Evolutionary conservation across 92 coral and sea anemone genomes (phyloP).

Genomic region (Bergia sp.): DNA sequence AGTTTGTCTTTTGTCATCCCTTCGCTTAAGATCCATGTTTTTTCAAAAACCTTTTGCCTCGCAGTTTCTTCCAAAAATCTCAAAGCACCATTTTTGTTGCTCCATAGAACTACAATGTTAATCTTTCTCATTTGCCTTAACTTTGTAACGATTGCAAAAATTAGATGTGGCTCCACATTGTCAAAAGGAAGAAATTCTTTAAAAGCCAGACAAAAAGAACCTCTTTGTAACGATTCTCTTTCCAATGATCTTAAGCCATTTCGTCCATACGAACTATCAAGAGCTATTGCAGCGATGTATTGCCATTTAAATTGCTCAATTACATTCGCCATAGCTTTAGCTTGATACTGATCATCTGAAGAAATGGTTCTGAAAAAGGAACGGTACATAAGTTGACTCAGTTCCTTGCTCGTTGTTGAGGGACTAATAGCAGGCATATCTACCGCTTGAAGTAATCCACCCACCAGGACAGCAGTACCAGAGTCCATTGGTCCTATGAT

Average conservation of each 20-base stretch:
- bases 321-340: conserved; percentile 78
- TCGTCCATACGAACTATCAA: conserved; percentile 77
- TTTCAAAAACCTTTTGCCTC: conserved; percentile 51
- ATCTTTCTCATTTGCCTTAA: conserved; percentile 52
- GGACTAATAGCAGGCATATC: conserved; percentile 76
- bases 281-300: conserved; percentile 77
- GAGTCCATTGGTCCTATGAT: conserved; percentile 73
- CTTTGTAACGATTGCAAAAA: conserved; percentile 61
- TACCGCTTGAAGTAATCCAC: conserved; percentile 68
- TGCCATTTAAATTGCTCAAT: conserved; percentile 77
- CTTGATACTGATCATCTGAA: conserved; percentile 65
- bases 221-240: conserved; percentile 58
- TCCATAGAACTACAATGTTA: conserved; percentile 67
- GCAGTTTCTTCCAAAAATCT: conserved; percentile 55
- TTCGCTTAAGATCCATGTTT: conserved; percentile 77
- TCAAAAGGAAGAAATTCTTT: conserved; percentile 58
- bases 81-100: conserved; percentile 56
- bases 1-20: conserved; percentile 57
- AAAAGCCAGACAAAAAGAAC: conserved; percentile 66
- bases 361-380: conserved; percentile 78
- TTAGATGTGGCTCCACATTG: background rate
- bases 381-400: conserved; percentile 60
- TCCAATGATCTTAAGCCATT: conserved; percentile 67
- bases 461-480: conserved; percentile 66
- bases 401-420: conserved; percentile 71